Conservation (phyloP, 2,888 invertebrate genomes). For the Drosophila atroscutellata region DNA sequence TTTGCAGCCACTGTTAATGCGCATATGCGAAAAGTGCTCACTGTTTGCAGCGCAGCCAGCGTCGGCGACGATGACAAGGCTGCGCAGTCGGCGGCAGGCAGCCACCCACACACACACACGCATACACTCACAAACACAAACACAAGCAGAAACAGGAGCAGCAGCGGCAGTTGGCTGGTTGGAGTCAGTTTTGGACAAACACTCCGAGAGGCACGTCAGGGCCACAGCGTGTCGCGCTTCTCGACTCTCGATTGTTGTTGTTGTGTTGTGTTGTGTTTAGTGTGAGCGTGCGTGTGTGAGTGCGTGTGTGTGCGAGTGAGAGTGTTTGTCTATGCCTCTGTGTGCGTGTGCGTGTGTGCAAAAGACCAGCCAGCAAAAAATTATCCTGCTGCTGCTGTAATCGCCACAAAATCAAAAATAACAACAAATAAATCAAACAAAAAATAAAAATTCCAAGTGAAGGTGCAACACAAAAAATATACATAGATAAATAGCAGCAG, state of each 20-base stretch:
- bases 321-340: slow-evolving; percentile 28
- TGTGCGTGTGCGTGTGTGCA: slow-evolving; percentile 41
- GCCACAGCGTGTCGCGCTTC: slow-evolving; percentile 81
- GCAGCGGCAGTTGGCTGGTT: slow-evolving; percentile 23
- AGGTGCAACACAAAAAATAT: slow-evolving; percentile 24
- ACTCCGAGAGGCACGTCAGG: slow-evolving; percentile 84
- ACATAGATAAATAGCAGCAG: slow-evolving; percentile 24
- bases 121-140: background rate
- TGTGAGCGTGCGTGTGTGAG: slow-evolving; percentile 48
- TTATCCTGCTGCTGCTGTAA: slow-evolving; percentile 58
- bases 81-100: slow-evolving; percentile 18
- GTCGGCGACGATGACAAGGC: slow-evolving; percentile 26
- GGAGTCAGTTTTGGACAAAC: slow-evolving; percentile 84
- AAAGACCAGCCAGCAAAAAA: slow-evolving; percentile 52
- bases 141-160: slow-evolving; percentile 3
- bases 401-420: slow-evolving; percentile 50
- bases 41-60: slow-evolving; percentile 19
- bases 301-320: slow-evolving; percentile 38
- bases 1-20: slow-evolving; percentile 18
- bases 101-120: slow-evolving; percentile 32
- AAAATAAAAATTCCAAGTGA: slow-evolving; percentile 27
- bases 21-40: slow-evolving; percentile 21
- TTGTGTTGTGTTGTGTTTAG: slow-evolving; percentile 45
- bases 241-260: slow-evolving; percentile 76
- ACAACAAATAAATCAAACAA: slow-evolving; percentile 15